Base-by-base conservation (phyloP, 2,888 invertebrate genomes). In the Epirrita christyi region DNA sequence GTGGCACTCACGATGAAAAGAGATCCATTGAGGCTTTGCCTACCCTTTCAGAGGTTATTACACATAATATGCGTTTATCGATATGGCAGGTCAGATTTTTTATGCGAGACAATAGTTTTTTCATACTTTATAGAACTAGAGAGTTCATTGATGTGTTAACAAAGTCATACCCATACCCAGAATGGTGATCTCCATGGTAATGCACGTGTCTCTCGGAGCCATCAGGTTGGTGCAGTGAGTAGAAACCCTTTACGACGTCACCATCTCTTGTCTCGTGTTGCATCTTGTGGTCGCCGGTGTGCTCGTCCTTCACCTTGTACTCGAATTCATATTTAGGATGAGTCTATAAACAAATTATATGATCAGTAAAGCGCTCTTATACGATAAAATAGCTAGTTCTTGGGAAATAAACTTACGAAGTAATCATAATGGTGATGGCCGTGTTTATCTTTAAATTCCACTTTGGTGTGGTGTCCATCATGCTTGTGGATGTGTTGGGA, bases 191-290 rank as follows among this genome's bases (percentile, higher is more conserved):
- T 8, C 69, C 72, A 47, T 71, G 62, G 64, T 80, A 80, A 49
- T 78, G 68, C 15, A 80, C 77, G 36, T 70, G 56, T 37, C 79
- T 68, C 63, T 86, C 69, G 67, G 89, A 86, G 59, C 93, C 92
- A 48, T 88, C 91, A 36, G 92, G 86, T 69, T 93, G 87, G 66
- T 89, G 87, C 47, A 92, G 79, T 37, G 83, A 85, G 76, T 94
- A 94, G 71, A 89, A 66, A 13, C 93, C 94, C 72, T 91, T 88
- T 50, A 94, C 93, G 40, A 85, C 87, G 69, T 93, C 89, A 28
- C 93, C 93, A 76, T 92, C 86, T 46, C 86, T 81, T 59, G 81
- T 78, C 76, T 93, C 92, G 47, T 82, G 75, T 75, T 86, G 86
- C 57, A 69, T 70, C 73, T 88, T 87, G 67, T 78, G 73, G 75